Evolutionary conservation across 2,797 vertebrate species (phyloP).

Genomic region (Enteromius fasciolatus): DNA sequence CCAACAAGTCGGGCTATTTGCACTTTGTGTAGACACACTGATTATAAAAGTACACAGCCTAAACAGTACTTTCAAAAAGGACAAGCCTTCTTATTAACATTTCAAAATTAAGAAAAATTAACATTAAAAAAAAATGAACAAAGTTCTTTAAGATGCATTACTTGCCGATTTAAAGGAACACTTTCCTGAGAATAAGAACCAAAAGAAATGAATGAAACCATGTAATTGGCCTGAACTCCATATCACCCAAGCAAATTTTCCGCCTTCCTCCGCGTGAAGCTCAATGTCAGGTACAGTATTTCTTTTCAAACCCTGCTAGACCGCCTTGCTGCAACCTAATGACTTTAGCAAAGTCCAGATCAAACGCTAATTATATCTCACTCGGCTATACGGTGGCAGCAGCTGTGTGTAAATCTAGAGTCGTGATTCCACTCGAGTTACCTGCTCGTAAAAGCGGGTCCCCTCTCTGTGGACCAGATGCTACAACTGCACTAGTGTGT

Average conservation of each 20-base stretch:
- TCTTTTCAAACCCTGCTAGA: constrained; percentile 6
- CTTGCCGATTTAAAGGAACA: not conserved
- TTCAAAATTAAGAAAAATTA: not conserved
- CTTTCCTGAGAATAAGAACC: not conserved
- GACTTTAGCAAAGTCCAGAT: constrained; percentile 47
- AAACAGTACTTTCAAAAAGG: constrained; percentile 8
- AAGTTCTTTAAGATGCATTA: not conserved
- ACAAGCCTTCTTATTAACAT: not conserved
- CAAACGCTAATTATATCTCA: constrained; percentile 58
- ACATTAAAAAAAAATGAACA: not conserved
- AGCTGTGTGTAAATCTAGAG: constrained; percentile 59
- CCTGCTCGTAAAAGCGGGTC: constrained; percentile 49
- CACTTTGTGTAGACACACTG: no score
- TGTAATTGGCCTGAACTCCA: not conserved
- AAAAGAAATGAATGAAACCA: not conserved
- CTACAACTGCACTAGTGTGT: constrained; percentile 24
- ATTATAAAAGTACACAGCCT: not conserved
- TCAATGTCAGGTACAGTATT: constrained; percentile 34
- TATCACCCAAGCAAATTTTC: constrained; percentile 16
- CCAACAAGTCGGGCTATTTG: no score
- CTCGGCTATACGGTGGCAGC: constrained; percentile 15
- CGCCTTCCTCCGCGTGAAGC: not conserved
- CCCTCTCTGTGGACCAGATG: constrained; percentile 53
- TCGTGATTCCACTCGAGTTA: constrained; percentile 59
- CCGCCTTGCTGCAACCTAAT: constrained; percentile 28